Evolutionary conservation across 2,797 vertebrate species (phyloP).

Genomic region (Cossypha polioptera): DNA sequence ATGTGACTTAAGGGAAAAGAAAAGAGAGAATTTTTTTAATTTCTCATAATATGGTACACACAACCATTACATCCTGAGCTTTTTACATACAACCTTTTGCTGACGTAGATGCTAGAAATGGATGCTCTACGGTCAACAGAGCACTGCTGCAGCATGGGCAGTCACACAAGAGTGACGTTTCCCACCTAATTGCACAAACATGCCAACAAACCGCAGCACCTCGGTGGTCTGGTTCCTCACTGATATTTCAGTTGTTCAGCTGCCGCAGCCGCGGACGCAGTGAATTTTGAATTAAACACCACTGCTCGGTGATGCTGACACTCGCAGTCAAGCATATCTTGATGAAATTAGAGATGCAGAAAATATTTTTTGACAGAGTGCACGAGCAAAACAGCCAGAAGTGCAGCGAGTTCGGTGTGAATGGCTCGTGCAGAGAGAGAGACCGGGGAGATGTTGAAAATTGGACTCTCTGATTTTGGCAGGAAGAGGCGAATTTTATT

Average conservation of each 20-base stretch:
- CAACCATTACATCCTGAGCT: neutral
- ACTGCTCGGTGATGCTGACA: constrained; percentile 61
- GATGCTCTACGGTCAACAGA: neutral
- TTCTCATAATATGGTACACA: neutral
- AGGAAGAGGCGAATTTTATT: constrained; percentile 76
- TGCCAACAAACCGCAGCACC: constrained; percentile 43
- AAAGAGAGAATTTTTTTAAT: neutral
- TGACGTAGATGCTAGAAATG: neutral
- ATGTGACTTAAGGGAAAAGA: neutral
- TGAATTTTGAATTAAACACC: constrained; percentile 63
- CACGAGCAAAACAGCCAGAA: constrained; percentile 68
- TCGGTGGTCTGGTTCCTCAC: constrained; percentile 57
- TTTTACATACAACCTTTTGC: neutral
- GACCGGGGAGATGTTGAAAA: constrained; percentile 57
- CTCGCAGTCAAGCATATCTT: constrained; percentile 73
- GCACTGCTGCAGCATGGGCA: neutral
- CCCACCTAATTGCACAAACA: constrained; percentile 46
- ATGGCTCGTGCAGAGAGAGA: constrained; percentile 57
- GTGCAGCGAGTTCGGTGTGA: constrained; percentile 55
- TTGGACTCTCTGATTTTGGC: constrained; percentile 76
- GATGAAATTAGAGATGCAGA: constrained; percentile 80
- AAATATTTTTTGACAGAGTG: constrained; percentile 76
- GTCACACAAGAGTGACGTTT: neutral
- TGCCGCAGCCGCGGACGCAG: neutral
- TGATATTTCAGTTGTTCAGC: constrained; percentile 68